Conservation (phyloP, 2,888 invertebrate species). For the Cactoblastis cactorum region DNA sequence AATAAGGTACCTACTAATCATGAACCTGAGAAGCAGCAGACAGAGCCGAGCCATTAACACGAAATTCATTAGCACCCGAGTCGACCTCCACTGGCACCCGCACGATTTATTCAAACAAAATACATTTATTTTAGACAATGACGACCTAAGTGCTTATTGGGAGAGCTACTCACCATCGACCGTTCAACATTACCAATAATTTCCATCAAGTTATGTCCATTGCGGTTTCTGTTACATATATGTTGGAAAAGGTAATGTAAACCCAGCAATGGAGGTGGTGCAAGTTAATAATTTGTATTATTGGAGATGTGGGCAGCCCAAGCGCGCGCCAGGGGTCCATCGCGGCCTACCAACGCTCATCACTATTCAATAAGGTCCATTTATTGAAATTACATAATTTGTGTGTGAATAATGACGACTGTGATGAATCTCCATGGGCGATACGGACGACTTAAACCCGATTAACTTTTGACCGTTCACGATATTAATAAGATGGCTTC, state of each 20-base stretch:
- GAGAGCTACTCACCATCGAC: conserved; percentile 37
- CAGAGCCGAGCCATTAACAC: conserved; percentile 26
- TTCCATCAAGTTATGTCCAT: conserved; percentile 27
- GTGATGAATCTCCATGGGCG: conserved; percentile 79
- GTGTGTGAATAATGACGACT: conserved; percentile 79
- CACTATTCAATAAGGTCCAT: conserved; percentile 78
- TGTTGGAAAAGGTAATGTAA: conserved; percentile 6
- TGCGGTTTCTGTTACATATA: conserved; percentile 18
- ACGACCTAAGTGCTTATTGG: conserved; percentile 63
- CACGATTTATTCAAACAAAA: conserved; percentile 68
- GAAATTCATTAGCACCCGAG: conserved; percentile 56
- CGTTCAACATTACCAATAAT: conserved; percentile 14
- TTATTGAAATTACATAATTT: conserved; percentile 80
- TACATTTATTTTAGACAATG: conserved; percentile 68
- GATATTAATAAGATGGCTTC: conserved; percentile 72
- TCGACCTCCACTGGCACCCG: conserved; percentile 43
- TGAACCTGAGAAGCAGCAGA: conserved; percentile 1
- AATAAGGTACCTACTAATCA: not conserved
- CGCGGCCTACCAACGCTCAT: conserved; percentile 74
- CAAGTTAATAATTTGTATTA: conserved; percentile 24
- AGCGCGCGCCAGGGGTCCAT: conserved; percentile 59
- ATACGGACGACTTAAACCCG: conserved; percentile 75
- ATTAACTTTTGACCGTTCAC: conserved; percentile 76
- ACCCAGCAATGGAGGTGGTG: conserved; percentile 28
- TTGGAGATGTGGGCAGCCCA: conserved; percentile 31